Evolutionary conservation across 2,797 vertebrate genomes (phyloP).

Genomic region (Hypotaenidia okinawae): DNA sequence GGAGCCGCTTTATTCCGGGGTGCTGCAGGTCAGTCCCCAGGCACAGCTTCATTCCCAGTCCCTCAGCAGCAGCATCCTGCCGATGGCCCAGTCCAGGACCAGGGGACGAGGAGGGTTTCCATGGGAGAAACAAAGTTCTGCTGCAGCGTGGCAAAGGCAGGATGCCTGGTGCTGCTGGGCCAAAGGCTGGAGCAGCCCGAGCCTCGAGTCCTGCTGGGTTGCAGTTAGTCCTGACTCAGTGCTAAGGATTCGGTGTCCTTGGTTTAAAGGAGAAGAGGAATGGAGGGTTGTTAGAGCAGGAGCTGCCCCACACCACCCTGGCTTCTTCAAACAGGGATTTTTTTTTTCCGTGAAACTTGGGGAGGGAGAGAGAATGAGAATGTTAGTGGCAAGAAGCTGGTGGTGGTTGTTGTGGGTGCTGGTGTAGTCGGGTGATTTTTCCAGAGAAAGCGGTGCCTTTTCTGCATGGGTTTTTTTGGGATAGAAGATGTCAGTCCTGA

Average conservation of each 20-base stretch:
- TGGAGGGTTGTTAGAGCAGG: not conserved
- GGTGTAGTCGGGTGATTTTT: not conserved
- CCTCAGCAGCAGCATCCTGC: not conserved
- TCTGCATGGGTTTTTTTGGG: not conserved
- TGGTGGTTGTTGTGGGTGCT: not conserved
- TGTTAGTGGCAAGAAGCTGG: not conserved
- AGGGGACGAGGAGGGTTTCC: not conserved
- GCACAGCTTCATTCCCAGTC: fast-evolving
- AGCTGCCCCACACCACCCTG: not conserved
- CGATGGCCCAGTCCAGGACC: fast-evolving
- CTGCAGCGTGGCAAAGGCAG: not conserved
- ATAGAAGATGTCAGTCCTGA: not conserved
- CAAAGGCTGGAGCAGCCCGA: not conserved
- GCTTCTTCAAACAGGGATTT: not conserved
- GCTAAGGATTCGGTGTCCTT: fast-evolving
- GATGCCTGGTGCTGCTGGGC: not conserved
- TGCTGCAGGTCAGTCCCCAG: not conserved
- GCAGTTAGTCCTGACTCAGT: not conserved
- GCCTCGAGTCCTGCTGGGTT: not conserved
- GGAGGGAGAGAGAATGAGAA: not conserved
- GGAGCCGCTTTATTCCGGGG: not conserved
- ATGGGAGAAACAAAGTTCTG: fast-evolving
- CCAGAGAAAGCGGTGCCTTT: not conserved
- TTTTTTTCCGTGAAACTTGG: not conserved
- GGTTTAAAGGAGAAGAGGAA: not conserved